Evolutionary conservation across 1,140 invertebrate genomes (phyloP), one percentile per base, ranked within the genome.

Genomic region (Araneus ventricosus): DNA sequence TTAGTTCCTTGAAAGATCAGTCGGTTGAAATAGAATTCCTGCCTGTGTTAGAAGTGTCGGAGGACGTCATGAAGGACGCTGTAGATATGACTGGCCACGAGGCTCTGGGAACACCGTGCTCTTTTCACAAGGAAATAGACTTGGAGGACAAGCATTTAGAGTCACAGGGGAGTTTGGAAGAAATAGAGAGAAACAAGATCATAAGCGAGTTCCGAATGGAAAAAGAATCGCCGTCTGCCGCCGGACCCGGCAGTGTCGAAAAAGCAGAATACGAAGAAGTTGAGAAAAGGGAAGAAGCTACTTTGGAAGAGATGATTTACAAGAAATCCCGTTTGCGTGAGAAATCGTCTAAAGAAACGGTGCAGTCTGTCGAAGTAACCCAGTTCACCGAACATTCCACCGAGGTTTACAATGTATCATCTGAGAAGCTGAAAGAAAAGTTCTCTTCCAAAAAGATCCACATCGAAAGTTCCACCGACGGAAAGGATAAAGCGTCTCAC

Each of bases 261-360:
- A 93, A 93, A 67, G 92, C 92, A 4, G 92, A 93, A 82, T 93
- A 45, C 70, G 92, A 93, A 84, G 92, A 89, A 14, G 92, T 88
- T 10, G 92, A 93, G 30, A 92, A 92, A 37, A 41, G 45, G 4
- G 67, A 93, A n/a, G 27, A 91, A 27, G 70, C 52, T 14, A 70
- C 17, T 45, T 30, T 88, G 8, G 86, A 93, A 67, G 75, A 88
- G n/a, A 93, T 88, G 37, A 88, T 93, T 17, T 88, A 63, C 45
- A 80, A 70, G 30, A 79, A 88, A 67, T 93, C 86, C 1, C 8
- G 61, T 14, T 17, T 20, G 0, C 4, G 52, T 5, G 39, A 82
- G n/a, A 82, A 45, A 63, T 75, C 80, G 20, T 24, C 45, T 1
- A 88, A 88, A 67, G 92, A 93, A 67, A 88, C 67, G 6, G 57